A percentile compares a stretch with the other conserved stretches of the same genome.
Conservation (phyloP, 2,888 invertebrate genomes). For the Ceriagrion tenellum region DNA sequence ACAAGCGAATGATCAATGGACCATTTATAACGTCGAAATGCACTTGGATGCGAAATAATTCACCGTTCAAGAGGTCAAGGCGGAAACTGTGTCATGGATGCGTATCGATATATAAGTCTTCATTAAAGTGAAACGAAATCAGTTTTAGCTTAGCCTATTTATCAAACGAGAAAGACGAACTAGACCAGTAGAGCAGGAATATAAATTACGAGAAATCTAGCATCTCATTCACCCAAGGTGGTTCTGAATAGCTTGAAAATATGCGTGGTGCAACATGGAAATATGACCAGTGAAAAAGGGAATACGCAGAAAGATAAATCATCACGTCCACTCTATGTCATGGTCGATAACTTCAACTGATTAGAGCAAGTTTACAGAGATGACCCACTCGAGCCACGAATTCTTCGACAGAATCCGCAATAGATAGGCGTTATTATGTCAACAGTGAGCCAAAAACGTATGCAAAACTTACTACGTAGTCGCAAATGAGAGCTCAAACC, state of each 20-base stretch:
- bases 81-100: background rate
- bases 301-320: too few species aligned
- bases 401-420: too few species aligned
- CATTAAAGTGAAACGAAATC: background rate
- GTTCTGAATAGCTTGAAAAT: too few species aligned
- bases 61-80: background rate
- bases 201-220: background rate
- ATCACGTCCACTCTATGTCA: too few species aligned
- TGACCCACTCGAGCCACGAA: too few species aligned
- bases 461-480: too few species aligned
- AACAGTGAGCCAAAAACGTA: too few species aligned
- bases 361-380: too few species aligned
- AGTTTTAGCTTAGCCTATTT: background rate
- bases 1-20: conserved; percentile 26
- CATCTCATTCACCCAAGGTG: background rate
- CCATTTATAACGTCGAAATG: background rate
- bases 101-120: background rate
- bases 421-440: too few species aligned
- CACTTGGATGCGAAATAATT: background rate
- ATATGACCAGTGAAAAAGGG: too few species aligned
- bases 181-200: background rate
- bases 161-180: background rate
- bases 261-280: background rate
- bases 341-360: too few species aligned
- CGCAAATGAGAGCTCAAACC: too few species aligned